These are phyloP conservation scores for Drosophila rellima DNA, from an alignment of 2,888 invertebrate species.

Conservation along the genomic window DNA sequence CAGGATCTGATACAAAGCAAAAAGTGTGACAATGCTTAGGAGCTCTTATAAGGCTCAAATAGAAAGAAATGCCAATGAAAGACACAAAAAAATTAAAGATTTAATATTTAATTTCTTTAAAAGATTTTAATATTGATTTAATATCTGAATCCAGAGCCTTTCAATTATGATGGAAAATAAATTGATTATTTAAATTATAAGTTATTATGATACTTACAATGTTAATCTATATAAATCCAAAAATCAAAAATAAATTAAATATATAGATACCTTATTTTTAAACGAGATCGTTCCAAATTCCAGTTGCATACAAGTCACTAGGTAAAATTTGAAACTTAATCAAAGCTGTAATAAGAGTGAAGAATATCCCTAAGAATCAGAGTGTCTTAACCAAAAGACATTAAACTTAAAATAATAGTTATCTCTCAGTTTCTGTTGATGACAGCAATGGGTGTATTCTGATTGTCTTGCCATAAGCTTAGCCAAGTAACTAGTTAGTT, in stretches of 20 bases:
- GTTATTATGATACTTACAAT: too few species aligned
- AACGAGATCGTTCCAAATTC: background rate
- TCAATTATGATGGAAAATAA: too few species aligned
- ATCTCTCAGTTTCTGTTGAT: background rate
- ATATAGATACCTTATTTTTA: too few species aligned
- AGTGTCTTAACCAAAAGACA: background rate
- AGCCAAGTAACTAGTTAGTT: slow-evolving; percentile 19
- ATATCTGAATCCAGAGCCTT: too few species aligned
- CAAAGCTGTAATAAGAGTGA: background rate
- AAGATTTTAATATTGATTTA: too few species aligned
- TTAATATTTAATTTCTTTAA: too few species aligned
- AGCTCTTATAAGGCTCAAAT: background rate
- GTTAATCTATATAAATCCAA: too few species aligned
- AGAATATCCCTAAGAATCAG: background rate
- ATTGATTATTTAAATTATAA: too few species aligned
- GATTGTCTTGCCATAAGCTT: slow-evolving; percentile 1
- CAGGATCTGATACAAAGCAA: background rate
- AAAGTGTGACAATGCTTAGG: background rate
- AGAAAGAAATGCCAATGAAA: background rate
- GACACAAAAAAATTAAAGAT: background rate
- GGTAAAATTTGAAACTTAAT: background rate
- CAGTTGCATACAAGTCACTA: background rate
- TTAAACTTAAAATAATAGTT: background rate
- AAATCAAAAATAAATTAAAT: too few species aligned
- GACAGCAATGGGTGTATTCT: background rate